Base-by-base conservation (phyloP, 2,888 invertebrate species). In the Lasioglossum lativentre region DNA sequence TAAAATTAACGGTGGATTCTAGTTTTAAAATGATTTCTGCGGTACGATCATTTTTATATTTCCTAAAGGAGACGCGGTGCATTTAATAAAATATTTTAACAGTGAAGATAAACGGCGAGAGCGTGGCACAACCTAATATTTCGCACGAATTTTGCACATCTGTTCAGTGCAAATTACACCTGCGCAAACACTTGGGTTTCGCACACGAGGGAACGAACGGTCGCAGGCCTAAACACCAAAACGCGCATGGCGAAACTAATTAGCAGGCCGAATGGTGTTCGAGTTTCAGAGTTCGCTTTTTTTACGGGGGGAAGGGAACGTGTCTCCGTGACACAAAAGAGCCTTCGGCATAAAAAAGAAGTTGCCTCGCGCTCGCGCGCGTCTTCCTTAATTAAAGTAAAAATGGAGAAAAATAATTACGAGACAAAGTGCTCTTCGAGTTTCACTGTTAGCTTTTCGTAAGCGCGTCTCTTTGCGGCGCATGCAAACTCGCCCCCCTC, bases 391-490 rank as follows among this genome's bases (percentile, higher is more conserved):
- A 23, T 42, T 47, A 23, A 66, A 66, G 66, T 66, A 66, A 66
- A 66, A 66, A 66, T 66, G 19, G 66, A 59, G 34, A 8, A 66
- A 66, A 66, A 66, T 34, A 66, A 66, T 34, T 66, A 66, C 34
- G 66, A 66, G 34, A 66, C 34, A 66, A 66, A 66, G 66, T 66
- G 66, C 66, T 34, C 30, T 66, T 66, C 66, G 66, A 66, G 66
- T 66, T 66, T 34, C 34, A 34, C 30, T 66, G 66, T 34, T 66
- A 66, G 19, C 66, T 34, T 66, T 66, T 34, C 34, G 66, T 30
- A 34, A 30, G 66, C 66, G 66, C 66, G 66, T 16, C 66, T 59
- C 59, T 59, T 52, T 52, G 66, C 16, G 66, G 34, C 66, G 34
- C 66, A 66, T 34, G 14, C 5, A 27, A 59, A 2, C 34, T 8